phyloP scores from a whole-genome alignment of 2,888 invertebrate genomes.

The Agrochola circellaris region DNA sequence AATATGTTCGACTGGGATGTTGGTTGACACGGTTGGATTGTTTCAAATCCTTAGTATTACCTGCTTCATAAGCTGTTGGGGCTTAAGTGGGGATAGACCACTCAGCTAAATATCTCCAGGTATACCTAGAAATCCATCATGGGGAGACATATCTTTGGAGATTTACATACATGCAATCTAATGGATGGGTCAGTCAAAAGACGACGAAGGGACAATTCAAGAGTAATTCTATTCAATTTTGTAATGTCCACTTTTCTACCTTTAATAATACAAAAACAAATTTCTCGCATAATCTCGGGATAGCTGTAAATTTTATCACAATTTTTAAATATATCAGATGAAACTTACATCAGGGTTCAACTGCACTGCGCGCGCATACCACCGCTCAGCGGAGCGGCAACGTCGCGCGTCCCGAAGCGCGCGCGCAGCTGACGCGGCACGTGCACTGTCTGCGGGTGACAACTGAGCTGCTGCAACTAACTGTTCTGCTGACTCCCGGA shows the following conservation, averaged over 20 bases:
- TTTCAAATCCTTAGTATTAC: not conserved
- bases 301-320: not conserved
- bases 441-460: conserved; percentile 94
- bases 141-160: not conserved
- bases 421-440: conserved; percentile 97
- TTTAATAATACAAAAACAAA: not conserved
- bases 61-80: too few species aligned
- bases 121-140: not conserved
- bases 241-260: not conserved
- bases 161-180: not conserved
- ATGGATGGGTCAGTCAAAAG: not conserved
- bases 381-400: conserved; percentile 95
- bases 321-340: not conserved
- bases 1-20: conserved; percentile 2
- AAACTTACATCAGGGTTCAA: conserved; percentile 91
- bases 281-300: not conserved
- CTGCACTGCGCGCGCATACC: conserved; percentile 95
- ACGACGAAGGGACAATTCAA: not conserved
- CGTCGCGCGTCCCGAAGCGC: conserved; percentile 95
- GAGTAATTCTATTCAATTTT: not conserved
- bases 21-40: not conserved
- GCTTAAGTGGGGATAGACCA: not conserved
- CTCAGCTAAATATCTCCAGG: not conserved
- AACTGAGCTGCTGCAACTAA: conserved; percentile 95
- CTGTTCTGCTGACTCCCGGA: conserved; percentile 95